Evolutionary conservation across 2,113 vertebrate species (phyloP).

Genomic region (Pomatostomus ruficeps): DNA sequence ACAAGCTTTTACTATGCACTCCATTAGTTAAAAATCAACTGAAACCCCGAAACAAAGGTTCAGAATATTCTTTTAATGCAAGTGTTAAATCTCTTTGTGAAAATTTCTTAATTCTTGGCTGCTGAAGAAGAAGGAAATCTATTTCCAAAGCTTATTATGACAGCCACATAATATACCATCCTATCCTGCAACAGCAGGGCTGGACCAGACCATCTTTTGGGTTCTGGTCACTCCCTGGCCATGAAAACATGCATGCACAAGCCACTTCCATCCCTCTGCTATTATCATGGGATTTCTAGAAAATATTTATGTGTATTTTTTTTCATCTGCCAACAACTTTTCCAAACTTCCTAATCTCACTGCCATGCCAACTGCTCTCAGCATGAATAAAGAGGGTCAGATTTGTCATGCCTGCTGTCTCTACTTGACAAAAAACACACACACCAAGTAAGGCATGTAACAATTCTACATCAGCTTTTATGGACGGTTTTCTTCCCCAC

Average conservation of each 20-base stretch:
- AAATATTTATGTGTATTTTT: not conserved
- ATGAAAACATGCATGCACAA: not conserved
- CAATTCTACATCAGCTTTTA: not conserved
- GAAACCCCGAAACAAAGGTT: not conserved
- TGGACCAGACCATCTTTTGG: not conserved
- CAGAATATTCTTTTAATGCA: not conserved
- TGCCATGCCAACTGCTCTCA: not conserved
- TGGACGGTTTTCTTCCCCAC: not conserved
- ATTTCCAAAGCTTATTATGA: not conserved
- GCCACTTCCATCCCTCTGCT: not conserved
- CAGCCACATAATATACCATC: not conserved
- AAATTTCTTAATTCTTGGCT: not conserved
- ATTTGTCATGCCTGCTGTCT: not conserved
- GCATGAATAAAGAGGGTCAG: not conserved
- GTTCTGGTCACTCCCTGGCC: not conserved
- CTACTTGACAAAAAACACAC: not conserved
- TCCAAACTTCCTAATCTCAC: not conserved
- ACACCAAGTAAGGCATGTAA: not conserved
- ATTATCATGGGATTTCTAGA: not conserved
- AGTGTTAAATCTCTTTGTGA: not conserved
- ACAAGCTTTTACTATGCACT: not conserved
- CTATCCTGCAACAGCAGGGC: not conserved
- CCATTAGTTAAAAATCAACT: not conserved
- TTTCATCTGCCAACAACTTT: not conserved
- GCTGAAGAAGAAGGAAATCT: not conserved